phyloP scores from a whole-genome alignment of 2,113 vertebrate species.

The Paracyprichromis sp. region DNA sequence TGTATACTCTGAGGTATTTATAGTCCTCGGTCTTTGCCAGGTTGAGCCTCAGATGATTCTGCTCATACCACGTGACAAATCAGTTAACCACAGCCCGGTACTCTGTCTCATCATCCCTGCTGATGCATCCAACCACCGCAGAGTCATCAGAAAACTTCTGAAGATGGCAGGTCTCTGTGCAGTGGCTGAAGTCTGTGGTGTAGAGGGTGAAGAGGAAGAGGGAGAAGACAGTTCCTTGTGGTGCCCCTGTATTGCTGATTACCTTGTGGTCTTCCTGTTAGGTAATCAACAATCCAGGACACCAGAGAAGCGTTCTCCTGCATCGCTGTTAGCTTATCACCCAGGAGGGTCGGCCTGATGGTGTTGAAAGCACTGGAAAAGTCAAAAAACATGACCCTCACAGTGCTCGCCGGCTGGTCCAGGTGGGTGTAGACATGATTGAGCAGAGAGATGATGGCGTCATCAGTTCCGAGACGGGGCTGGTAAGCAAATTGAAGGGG shows the following conservation, averaged over 20 bases:
- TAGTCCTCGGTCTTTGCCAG: neutral
- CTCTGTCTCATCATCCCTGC: neutral
- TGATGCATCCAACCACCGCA: neutral
- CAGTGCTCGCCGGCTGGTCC: fast-evolving
- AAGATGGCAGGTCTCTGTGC: neutral
- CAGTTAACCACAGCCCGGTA: neutral
- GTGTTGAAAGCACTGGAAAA: neutral
- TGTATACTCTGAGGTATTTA: neutral
- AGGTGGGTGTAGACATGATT: neutral
- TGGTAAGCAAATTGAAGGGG: neutral
- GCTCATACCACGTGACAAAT: neutral
- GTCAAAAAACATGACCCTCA: neutral
- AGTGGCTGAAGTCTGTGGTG: neutral
- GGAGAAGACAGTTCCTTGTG: neutral
- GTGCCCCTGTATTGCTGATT: neutral
- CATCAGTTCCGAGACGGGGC: neutral
- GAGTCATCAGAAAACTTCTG: neutral
- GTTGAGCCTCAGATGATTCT: neutral
- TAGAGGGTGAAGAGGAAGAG: neutral
- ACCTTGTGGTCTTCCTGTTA: neutral
- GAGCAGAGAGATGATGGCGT: neutral
- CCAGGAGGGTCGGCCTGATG: fast-evolving
- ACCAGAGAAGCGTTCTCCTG: fast-evolving
- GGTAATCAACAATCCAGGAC: neutral
- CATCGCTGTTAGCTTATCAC: neutral